Base-by-base conservation (phyloP, 1,140 invertebrate genomes). In the Bombus sylvicola region DNA sequence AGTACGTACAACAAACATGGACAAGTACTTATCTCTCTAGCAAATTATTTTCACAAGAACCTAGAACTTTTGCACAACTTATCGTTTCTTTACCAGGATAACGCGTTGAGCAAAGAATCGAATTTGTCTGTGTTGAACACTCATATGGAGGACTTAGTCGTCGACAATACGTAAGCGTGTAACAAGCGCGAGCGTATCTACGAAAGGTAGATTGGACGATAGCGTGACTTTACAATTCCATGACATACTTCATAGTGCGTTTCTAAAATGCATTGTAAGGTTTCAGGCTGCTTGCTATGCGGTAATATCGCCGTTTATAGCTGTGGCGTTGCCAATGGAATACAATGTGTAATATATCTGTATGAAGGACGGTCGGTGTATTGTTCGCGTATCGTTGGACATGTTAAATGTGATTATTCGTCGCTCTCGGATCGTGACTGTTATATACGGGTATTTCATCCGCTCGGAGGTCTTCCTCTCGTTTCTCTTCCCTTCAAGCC, bases 361-460 rank as follows among this genome's bases (percentile, higher is more conserved):
- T 47, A 57, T 31, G 68, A 57, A 34, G 75, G 80, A 62, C 47
- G 73, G 64, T 22, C 18, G 18, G 75, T 37, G 76, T 86, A 86
- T 86, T 79, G 87, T 75, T 84, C 62, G 59, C 31, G 59, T 74
- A 73, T 79, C 76, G 57, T 68, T 57, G 69, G 71, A 87, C 81
- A 83, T 91, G 89, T 86, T 92, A 91, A 92, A 92, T 91, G 92
- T 87, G 91, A 94, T 94, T 93, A 93, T 93, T 89, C 89, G 86
- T 86, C 76, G 85, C 82, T 82, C 88, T 78, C 83, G 83, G 89
- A 89, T 86, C 80, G 64, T 62, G 72, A 37, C 53, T 76, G 69
- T 79, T 39, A 68, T 64, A 62, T 68, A 69, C 85, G 72, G 37
- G 37, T 66, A 57, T 85, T 88, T 76, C 77, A 75, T 83, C 66